Evolutionary conservation across 2,888 invertebrate species (phyloP), one percentile per base, ranked within the genome.

Genomic region (Pyralis farinalis): DNA sequence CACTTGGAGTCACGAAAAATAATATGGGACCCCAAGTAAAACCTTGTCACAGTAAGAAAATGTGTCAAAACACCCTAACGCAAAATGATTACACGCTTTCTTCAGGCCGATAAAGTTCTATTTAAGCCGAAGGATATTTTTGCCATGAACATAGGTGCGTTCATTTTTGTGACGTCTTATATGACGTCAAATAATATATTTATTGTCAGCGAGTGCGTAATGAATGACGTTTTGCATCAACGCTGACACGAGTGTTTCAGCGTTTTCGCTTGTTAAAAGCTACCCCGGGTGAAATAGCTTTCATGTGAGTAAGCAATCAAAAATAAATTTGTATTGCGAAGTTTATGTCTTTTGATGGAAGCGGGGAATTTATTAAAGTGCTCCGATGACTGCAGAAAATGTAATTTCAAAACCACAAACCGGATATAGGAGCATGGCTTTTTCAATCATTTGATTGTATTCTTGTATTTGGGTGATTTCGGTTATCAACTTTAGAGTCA

Each of bases 221-320:
- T 84, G 83, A 85, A 86, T 76, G 81, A 77, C 73, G 74, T 77
- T 84, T 78, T 77, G 77, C 79, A 73, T 77, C 68, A 71, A 58
- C 72, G 73, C 60, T 62, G 75, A 76, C 72, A 63, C 63, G 67
- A 79, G 73, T 70, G 71, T 70, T 75, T 68, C 51, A 65, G 66
- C 12, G 3, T 12, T 31, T 11, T 7, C 11, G 31, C 68, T 74
- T 73, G 75, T 80, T 74, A 74, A 75, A 77, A 65, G 55, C 50
- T 49, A 58, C 49, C 49, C 57, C 58, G 66, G 63, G 66, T 68
- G 61, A 73, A 63, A 61, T 65, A 46, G 58, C 68, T 72, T 76
- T 69, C 68, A 68, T 69, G 58, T 62, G 68, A 74, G 67, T 58
- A 58, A 69, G 72, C 71, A 76, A 77, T 78, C 71, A 71, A 67